Percentiles rank a stretch among this genome's conserved stretches.
Conservation (phyloP, 1,140 invertebrate genomes). For the Leptoteleia sp. region DNA sequence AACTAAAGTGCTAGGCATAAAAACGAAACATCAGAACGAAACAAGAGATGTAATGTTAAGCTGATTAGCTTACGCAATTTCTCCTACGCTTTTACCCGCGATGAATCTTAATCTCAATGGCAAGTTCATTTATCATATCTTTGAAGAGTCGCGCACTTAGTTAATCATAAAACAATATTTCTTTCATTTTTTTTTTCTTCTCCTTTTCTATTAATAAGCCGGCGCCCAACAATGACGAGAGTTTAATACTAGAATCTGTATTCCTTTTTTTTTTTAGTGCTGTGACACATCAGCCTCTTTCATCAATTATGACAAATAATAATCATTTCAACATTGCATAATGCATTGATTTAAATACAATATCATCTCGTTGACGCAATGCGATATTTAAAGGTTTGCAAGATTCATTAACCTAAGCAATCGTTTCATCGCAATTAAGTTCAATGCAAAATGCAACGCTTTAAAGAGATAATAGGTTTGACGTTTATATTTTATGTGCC, state of each 20-base stretch:
- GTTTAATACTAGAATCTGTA: constrained; percentile 7
- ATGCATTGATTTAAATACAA: constrained; percentile 14
- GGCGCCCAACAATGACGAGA: constrained; percentile 11
- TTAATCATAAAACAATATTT: constrained; percentile 26
- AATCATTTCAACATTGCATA: constrained; percentile 24
- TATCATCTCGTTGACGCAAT: constrained; percentile 16
- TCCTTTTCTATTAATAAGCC: constrained; percentile 46
- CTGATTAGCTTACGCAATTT: constrained; percentile 58
- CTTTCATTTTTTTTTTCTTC: too few relatives aligned
- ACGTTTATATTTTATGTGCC: too few relatives aligned
- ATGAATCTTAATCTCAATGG: constrained; percentile 38
- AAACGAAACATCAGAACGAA: not conserved
- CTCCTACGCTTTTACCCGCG: constrained; percentile 44
- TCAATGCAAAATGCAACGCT: too few relatives aligned
- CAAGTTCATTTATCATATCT: constrained; percentile 52
- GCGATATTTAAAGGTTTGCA: too few relatives aligned
- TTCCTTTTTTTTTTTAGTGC: constrained; percentile 13
- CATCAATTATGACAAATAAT: constrained; percentile 14
- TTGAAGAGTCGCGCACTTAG: constrained; percentile 10
- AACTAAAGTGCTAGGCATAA: constrained; percentile 11
- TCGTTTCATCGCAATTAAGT: too few relatives aligned
- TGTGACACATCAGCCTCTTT: constrained; percentile 7
- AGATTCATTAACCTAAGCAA: too few relatives aligned
- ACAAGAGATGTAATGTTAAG: constrained; percentile 27
- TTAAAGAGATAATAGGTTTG: too few relatives aligned